phyloP scores from a whole-genome alignment of 2,113 vertebrate species.

The Urocitellus parryii region DNA sequence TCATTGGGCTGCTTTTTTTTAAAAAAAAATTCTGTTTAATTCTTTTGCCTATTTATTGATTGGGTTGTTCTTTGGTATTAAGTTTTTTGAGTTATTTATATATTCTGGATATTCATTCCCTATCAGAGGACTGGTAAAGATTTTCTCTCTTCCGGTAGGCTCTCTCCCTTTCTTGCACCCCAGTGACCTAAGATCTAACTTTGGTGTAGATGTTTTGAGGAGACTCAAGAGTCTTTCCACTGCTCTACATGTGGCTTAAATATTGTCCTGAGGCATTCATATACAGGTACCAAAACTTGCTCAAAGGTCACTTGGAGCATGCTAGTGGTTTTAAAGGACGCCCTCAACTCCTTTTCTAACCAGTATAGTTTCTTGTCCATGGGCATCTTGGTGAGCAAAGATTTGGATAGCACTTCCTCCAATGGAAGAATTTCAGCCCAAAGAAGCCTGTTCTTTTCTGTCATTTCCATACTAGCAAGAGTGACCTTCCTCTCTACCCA shows the following conservation, averaged over 20 bases:
- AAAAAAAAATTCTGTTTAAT: too few species aligned
- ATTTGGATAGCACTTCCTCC: neutral
- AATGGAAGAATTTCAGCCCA: neutral
- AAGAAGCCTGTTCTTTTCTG: neutral
- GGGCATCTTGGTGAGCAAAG: neutral
- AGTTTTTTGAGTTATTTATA: too few species aligned
- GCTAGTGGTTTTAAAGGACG: neutral
- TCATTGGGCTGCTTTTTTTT: too few species aligned
- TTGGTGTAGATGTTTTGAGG: neutral
- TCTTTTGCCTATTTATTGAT: too few species aligned
- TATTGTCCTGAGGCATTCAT: neutral
- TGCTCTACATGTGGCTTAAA: neutral
- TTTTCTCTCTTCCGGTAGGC: too few species aligned
- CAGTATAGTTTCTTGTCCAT: neutral
- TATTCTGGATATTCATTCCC: too few species aligned
- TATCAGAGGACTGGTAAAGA: too few species aligned
- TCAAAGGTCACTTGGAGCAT: neutral
- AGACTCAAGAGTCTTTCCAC: neutral
- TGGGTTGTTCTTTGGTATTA: too few species aligned
- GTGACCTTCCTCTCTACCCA: neutral
- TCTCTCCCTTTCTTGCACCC: neutral
- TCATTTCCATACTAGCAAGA: neutral
- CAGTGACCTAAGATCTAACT: neutral
- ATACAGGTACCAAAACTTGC: neutral
- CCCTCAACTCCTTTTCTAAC: neutral